Base-by-base conservation (phyloP, 1,140 invertebrate species). In the Choristoneura fumiferana region DNA sequence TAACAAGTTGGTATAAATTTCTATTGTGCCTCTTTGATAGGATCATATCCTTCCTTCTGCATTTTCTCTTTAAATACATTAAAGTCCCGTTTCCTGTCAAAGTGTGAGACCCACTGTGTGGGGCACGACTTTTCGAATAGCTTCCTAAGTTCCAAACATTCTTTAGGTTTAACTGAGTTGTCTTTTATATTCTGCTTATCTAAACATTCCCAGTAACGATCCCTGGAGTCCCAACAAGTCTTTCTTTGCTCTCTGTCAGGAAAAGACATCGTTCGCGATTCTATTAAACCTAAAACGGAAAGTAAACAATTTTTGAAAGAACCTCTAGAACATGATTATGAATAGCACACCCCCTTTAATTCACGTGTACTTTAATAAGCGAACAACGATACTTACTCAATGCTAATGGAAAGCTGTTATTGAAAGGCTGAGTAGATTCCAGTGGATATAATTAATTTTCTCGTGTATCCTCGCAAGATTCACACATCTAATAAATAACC, bases 61-160 rank as follows among this genome's bases (percentile, higher is more conserved):
- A 98, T 94, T 91, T 94, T 94, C 69, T 95, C 93, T 90, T 97
- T 97, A 84, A 96, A 98, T 77, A 96, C 92, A 71, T 96, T 90
- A 88, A 97, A 98, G 67, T 94, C 94, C 81, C 95, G 84, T 86
- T 96, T 97, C 74, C 95, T 92, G 90, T 98, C 96, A 89, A 98
- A 98, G 89, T 98, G 96, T 89, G 96, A 97, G 8, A 98, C 96
- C 97, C 97, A 98, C 84, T 95, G 93, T 10, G 92, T 81, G n/a
- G 96, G 94, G 83, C 97, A 98, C 12, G 92, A 92, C 53, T 92
- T 91, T 91, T 97, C 96, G 90, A 96, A 98, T 14, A 93, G 54
- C 89, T 94, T 93, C 58, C 96, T 92, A 65, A 95, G 86, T 76
- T 94, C 90, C 63, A 87, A 77, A 88, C 97, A 98, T 54, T 92